Evolutionary conservation across 2,113 vertebrate species (phyloP).

Genomic region (human): GRCh38 chr11:64490501-64491000

Average conservation of each 20-base stretch:
- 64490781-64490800: background rate
- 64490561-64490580: background rate
- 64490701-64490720: too few relatives aligned
- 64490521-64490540: background rate
- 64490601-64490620: too few relatives aligned
- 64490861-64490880: background rate
- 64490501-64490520: background rate
- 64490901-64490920: too few relatives aligned
- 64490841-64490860: background rate
- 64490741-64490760: background rate
- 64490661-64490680: background rate
- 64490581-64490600: too few relatives aligned
- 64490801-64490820: background rate
- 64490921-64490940: background rate
- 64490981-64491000: background rate
- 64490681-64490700: background rate
- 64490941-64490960: background rate
- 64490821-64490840: rapidly evolving
- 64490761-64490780: background rate
- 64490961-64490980: background rate
- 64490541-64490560: background rate
- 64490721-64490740: background rate
- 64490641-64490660: background rate
- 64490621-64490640: too few relatives aligned
- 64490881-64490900: background rate